phyloP scores from a whole-genome alignment of 1,140 invertebrate species.

The Drosophila kohkoa region DNA sequence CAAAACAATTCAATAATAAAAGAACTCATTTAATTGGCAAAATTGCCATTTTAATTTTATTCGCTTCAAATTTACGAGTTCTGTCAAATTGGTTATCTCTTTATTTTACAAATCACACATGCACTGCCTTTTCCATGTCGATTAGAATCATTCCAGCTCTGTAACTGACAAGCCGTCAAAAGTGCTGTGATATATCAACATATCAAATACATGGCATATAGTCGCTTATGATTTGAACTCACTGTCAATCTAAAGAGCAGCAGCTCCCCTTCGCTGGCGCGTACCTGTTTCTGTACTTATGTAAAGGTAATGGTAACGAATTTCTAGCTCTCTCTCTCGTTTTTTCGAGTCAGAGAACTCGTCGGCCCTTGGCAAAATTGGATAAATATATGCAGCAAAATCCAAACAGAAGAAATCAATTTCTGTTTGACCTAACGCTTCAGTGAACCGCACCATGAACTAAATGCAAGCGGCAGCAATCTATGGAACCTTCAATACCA shows the following conservation, averaged over 20 bases:
- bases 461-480: constrained; percentile 55
- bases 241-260: constrained; percentile 10
- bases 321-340: not conserved
- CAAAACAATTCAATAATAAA: too few species aligned
- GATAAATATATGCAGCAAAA: constrained; percentile 46
- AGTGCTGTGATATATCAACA: constrained; percentile 11
- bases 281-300: not conserved
- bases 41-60: too few species aligned
- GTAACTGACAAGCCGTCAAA: constrained; percentile 5
- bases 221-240: constrained; percentile 16
- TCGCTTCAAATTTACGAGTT: too few species aligned
- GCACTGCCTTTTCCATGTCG: not conserved
- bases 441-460: constrained; percentile 65
- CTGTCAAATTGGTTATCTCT: not conserved
- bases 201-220: constrained; percentile 10
- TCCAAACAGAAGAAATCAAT: constrained; percentile 69
- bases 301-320: constrained; percentile 1
- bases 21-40: too few species aligned
- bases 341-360: not conserved
- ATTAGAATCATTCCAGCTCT: not conserved
- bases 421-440: constrained; percentile 76
- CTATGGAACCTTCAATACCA: constrained; percentile 4
- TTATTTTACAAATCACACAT: not conserved
- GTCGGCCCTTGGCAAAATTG: constrained; percentile 27
- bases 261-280: not conserved